A percentile compares a stretch with the other conserved stretches of the same genome.
Conservation (phyloP, 2,113 vertebrate species). For the Myrmophylax atrothorax region DNA sequence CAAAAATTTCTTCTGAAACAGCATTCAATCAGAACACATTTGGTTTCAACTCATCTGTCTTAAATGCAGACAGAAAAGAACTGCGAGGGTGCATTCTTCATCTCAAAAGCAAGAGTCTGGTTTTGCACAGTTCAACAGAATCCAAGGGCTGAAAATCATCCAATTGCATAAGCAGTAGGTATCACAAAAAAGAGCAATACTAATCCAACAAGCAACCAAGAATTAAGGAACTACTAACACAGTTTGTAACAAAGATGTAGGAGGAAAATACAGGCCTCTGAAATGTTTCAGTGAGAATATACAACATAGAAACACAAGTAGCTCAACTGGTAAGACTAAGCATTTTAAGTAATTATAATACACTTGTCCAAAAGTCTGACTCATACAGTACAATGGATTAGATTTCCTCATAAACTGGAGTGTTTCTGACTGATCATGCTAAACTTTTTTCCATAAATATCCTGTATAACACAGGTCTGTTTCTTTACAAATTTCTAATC, state of each 20-base stretch:
- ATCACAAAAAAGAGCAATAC: not conserved
- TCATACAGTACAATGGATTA: not conserved
- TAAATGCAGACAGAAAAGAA: not conserved
- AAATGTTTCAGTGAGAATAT: not conserved
- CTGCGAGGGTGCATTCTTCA: not conserved
- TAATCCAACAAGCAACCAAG: not conserved
- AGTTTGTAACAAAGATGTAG: not conserved
- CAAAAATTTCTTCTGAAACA: not conserved
- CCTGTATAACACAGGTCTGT: not conserved
- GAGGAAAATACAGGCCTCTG: not conserved
- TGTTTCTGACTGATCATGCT: not conserved
- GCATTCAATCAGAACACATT: not conserved
- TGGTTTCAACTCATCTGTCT: not conserved
- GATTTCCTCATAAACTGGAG: not conserved
- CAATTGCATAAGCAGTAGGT: not conserved
- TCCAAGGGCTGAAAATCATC: not conserved
- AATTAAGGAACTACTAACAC: not conserved
- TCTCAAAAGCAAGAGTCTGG: not conserved
- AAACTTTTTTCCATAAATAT: not conserved
- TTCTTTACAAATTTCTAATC: not conserved
- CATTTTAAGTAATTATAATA: not conserved
- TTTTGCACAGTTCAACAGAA: not conserved
- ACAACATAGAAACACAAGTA: not conserved
- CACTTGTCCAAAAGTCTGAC: not conserved
- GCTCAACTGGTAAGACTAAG: not conserved